Percentiles rank a stretch among this genome's conserved stretches.
These are phyloP conservation scores for Metellina segmentata DNA, from an alignment of 2,888 invertebrate genomes.

Conservation along the genomic window DNA sequence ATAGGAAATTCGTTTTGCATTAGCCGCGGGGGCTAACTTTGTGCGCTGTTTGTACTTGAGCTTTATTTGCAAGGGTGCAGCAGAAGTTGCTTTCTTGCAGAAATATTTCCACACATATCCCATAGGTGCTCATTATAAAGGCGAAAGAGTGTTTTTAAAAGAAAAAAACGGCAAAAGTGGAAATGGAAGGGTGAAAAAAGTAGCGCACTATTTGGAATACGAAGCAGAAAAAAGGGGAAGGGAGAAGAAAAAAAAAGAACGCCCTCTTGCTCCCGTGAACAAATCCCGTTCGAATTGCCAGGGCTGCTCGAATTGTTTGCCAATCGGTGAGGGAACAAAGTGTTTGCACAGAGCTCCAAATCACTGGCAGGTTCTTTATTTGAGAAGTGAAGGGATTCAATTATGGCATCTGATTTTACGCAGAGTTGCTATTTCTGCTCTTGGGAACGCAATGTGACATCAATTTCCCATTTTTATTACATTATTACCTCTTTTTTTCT, in stretches of 20 bases:
- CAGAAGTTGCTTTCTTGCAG: slow-evolving; percentile 47
- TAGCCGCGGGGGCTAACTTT: slow-evolving; percentile 41
- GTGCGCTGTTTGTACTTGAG: slow-evolving; percentile 37
- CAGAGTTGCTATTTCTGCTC: slow-evolving; percentile 43
- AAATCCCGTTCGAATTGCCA: slow-evolving; percentile 57
- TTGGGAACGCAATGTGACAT: slow-evolving; percentile 28
- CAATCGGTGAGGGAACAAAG: slow-evolving; percentile 46
- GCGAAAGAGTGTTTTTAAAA: slow-evolving; percentile 37
- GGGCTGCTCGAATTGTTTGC: slow-evolving; percentile 58
- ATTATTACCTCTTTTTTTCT: slow-evolving; percentile 21
- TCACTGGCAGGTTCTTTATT: slow-evolving; percentile 60
- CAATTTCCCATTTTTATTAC: slow-evolving; percentile 24
- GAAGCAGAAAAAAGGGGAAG: neutral
- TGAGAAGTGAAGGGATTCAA: slow-evolving; percentile 61
- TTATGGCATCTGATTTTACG: slow-evolving; percentile 64
- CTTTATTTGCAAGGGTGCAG: slow-evolving; percentile 60
- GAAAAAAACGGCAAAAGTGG: neutral
- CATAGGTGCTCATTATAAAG: slow-evolving; percentile 73
- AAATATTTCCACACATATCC: slow-evolving; percentile 62
- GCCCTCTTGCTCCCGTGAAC: slow-evolving; percentile 19
- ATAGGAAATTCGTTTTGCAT: slow-evolving; percentile 35
- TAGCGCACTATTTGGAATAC: slow-evolving; percentile 5
- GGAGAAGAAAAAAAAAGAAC: slow-evolving; percentile 4
- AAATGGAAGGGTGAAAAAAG: neutral
- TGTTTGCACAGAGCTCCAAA: slow-evolving; percentile 65